Percentiles rank a stretch among this genome's conserved stretches.
phyloP scores from a whole-genome alignment of 1,140 invertebrate species.

The Drosophila parabipectinata region DNA sequence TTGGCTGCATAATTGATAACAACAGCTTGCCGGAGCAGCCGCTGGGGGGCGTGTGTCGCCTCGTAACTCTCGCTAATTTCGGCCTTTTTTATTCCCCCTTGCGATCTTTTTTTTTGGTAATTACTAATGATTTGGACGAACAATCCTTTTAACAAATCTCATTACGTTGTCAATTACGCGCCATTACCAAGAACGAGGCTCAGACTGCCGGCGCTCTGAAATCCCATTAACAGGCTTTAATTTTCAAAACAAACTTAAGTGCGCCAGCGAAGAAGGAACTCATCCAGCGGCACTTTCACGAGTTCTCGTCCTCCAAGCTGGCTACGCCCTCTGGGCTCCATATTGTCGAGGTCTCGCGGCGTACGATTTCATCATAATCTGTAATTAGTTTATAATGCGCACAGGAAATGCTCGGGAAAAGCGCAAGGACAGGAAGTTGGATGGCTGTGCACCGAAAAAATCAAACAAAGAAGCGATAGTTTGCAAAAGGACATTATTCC shows the following conservation, averaged over 20 bases:
- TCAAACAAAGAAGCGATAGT: background rate
- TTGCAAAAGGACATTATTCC: background rate
- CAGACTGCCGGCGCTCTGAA: slow-evolving; percentile 28
- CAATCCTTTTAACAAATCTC: slow-evolving; percentile 80
- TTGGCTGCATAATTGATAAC: slow-evolving; percentile 74
- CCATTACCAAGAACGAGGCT: slow-evolving; percentile 42
- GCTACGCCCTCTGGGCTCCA: slow-evolving; percentile 32
- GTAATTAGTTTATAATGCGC: slow-evolving; percentile 81
- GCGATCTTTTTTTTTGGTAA: slow-evolving; percentile 45
- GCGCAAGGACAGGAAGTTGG: background rate
- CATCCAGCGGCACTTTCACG: background rate
- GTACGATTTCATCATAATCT: slow-evolving; percentile 73
- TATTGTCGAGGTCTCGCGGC: slow-evolving; percentile 58
- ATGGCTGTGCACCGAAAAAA: slow-evolving; percentile 7
- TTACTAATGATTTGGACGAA: slow-evolving; percentile 60
- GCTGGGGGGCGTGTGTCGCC: background rate
- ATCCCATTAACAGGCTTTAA: slow-evolving; percentile 80
- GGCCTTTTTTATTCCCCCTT: slow-evolving; percentile 2
- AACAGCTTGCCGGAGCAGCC: slow-evolving; percentile 28
- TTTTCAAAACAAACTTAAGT: slow-evolving; percentile 62
- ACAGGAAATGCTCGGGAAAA: slow-evolving; percentile 51
- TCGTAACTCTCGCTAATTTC: background rate
- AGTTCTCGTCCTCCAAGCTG: background rate
- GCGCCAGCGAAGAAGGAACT: slow-evolving; percentile 11
- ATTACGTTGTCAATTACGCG: slow-evolving; percentile 77